phyloP scores from a whole-genome alignment of 2,113 vertebrate genomes.

The Tapirus terrestris region DNA sequence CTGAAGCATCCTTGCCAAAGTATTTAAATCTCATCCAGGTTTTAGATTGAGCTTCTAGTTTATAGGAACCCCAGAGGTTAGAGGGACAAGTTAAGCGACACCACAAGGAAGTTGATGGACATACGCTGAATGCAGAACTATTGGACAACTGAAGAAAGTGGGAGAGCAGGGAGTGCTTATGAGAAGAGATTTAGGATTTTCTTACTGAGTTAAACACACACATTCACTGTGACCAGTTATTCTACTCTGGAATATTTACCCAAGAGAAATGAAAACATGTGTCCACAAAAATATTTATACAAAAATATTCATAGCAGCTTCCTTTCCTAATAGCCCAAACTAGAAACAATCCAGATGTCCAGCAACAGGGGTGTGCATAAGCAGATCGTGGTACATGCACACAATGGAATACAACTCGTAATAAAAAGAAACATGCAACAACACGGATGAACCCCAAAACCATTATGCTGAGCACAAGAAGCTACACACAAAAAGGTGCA shows the following conservation, averaged over 20 bases:
- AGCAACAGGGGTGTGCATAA: not conserved
- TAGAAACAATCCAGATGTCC: not conserved
- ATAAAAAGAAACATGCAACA: not conserved
- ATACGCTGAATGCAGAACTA: not conserved
- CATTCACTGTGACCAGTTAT: not conserved
- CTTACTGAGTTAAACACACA: not conserved
- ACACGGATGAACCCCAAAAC: not conserved
- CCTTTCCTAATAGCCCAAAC: not conserved
- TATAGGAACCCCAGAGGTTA: not conserved
- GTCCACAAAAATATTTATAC: not conserved
- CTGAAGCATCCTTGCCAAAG: not conserved
- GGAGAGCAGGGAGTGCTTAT: not conserved
- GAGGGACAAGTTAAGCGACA: not conserved
- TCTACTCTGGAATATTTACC: not conserved
- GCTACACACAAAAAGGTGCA: not conserved
- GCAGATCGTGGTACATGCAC: not conserved
- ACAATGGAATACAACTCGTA: not conserved
- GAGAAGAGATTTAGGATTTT: not conserved
- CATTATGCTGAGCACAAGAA: not conserved
- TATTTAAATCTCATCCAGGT: not conserved
- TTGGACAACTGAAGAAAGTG: not conserved
- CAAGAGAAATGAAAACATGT: not conserved
- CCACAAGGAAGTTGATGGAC: not conserved
- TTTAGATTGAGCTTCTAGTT: not conserved
- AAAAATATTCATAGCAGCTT: slow-evolving; percentile 18